Evolutionary conservation across 2,113 vertebrate genomes (phyloP), one percentile per base, ranked within the genome.

Genomic region (Colistium nudipinnis): DNA sequence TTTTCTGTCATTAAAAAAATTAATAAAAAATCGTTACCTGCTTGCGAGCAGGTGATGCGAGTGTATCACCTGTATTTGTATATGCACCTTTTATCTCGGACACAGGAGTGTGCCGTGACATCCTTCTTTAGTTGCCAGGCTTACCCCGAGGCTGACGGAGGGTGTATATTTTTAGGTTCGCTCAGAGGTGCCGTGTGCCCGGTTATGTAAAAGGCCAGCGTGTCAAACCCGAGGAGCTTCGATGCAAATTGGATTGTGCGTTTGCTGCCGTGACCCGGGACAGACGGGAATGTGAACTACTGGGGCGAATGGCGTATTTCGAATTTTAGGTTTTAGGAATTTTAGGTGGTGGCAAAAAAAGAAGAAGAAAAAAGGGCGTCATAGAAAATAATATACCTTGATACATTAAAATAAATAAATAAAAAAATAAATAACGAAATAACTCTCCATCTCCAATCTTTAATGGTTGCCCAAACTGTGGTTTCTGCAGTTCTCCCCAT

Each of bases 381-480:
- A n/a, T n/a, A n/a, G n/a, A n/a, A n/a, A n/a, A n/a, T n/a, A n/a
- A n/a, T n/a, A n/a, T n/a, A n/a, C n/a, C n/a, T n/a, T n/a, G n/a
- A n/a, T n/a, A n/a, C n/a, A n/a, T n/a, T n/a, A n/a, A 31, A 41
- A 17, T n/a, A 7, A n/a, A 17, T 7, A 41, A 6, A 14, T 8
- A 41, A 14, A 41, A n/a, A 41, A 22, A 20, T 39, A 24, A 44
- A 20, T 20, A 22, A 44, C 10, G n/a, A 25, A 53, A 49, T 25
- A 72, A 76, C 59, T 67, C 88, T 90, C 88, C 81, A 91, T 90
- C 67, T 92, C 85, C 89, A 88, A 88, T 83, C 30, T 86, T 90
- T 82, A 89, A 83, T 89, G 90, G 90, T 90, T 91, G 87, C 88
- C 57, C 84, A 91, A 90, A 92, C 81, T 41, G 17, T 74, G 66